Evolutionary conservation across 2,888 invertebrate genomes (phyloP).

Genomic region (Argynnis bischoffii): DNA sequence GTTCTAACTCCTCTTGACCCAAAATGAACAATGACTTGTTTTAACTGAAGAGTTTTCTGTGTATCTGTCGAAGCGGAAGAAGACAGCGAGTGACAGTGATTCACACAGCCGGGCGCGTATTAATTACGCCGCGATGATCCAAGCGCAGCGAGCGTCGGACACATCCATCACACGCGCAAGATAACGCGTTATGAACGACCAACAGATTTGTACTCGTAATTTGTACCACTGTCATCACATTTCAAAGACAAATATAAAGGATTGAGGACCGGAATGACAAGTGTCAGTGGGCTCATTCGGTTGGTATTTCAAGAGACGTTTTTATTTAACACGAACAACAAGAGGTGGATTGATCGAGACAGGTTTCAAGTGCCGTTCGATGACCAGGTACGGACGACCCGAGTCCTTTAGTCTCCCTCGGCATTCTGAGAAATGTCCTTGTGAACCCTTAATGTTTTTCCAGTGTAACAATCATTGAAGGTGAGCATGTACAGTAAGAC

Average conservation of each 20-base stretch:
- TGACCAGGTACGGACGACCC: constrained; percentile 65
- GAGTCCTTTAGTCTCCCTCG: constrained; percentile 68
- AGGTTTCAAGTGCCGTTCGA: constrained; percentile 79
- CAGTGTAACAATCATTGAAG: constrained; percentile 54
- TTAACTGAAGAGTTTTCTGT: constrained; percentile 65
- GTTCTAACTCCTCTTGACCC: neutral
- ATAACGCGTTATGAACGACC: constrained; percentile 79
- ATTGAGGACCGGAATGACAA: constrained; percentile 80
- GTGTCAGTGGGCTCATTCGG: constrained; percentile 76
- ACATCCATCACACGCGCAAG: constrained; percentile 77
- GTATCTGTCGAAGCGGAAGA: constrained; percentile 68
- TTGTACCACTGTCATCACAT: constrained; percentile 83
- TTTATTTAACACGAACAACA: constrained; percentile 81
- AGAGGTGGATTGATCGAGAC: constrained; percentile 81
- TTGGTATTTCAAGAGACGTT: constrained; percentile 79
- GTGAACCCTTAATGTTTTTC: constrained; percentile 61
- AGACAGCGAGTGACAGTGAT: constrained; percentile 72
- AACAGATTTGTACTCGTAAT: constrained; percentile 81
- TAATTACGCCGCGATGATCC: constrained; percentile 78
- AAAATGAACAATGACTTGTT: constrained; percentile 25
- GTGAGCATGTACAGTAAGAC: constrained; percentile 18
- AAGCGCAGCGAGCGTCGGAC: constrained; percentile 52
- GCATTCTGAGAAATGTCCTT: constrained; percentile 78
- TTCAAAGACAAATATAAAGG: constrained; percentile 83
- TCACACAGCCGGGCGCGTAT: constrained; percentile 71